A percentile compares a stretch with the other conserved stretches of the same genome.
Evolutionary conservation across 2,797 vertebrate species (phyloP).

Genomic region (Acanthurus lineatus): DNA sequence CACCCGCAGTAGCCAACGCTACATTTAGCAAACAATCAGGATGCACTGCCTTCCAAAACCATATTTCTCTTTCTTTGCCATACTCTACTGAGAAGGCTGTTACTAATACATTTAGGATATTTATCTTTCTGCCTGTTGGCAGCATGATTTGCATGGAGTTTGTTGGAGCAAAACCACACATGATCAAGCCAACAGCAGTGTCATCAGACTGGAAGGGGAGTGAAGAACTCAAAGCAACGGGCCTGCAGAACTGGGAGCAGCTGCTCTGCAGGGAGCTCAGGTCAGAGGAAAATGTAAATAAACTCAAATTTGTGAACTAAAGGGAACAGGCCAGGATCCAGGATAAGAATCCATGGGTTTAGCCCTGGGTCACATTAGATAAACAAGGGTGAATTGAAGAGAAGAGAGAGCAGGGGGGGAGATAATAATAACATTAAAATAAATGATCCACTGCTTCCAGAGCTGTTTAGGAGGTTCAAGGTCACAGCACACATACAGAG

Average conservation of each 20-base stretch:
- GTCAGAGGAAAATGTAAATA: conserved; percentile 66
- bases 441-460: too few species aligned
- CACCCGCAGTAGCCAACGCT: conserved; percentile 51
- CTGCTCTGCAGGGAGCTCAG: conserved; percentile 26
- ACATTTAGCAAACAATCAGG: conserved; percentile 45
- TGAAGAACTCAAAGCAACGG: conserved; percentile 19
- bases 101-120: conserved; percentile 47
- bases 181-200: conserved; percentile 54
- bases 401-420: conserved; percentile 20
- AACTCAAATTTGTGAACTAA: conserved; percentile 37
- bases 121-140: conserved; percentile 51
- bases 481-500: too few species aligned
- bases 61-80: conserved; percentile 40
- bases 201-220: conserved; percentile 31
- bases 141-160: conserved; percentile 51
- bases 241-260: conserved; percentile 28
- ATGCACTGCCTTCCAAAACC: conserved; percentile 41
- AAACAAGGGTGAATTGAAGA: conserved; percentile 31
- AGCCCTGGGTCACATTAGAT: conserved; percentile 26
- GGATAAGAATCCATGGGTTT: conserved; percentile 26
- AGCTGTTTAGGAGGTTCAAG: too few species aligned
- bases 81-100: conserved; percentile 19
- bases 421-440: conserved; percentile 4
- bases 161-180: conserved; percentile 51
- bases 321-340: conserved; percentile 36